Evolutionary conservation across 1,140 invertebrate species (phyloP).

Genomic region (Diorhabda sublineata): DNA sequence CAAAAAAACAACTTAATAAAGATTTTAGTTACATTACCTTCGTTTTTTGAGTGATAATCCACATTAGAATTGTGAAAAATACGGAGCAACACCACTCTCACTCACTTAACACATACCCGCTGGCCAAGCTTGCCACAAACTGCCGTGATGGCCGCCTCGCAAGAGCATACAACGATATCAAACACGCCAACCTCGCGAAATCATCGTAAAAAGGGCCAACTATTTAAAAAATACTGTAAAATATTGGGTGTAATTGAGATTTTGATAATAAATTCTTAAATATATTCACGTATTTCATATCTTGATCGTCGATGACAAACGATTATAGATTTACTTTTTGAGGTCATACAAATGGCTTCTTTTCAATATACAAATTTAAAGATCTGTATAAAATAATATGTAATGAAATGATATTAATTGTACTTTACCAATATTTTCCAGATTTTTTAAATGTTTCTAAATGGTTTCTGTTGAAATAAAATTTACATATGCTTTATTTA

Average conservation of each 20-base stretch:
- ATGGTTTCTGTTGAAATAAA: not conserved
- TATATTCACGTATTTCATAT: not conserved
- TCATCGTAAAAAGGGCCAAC: not conserved
- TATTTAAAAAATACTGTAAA: constrained; percentile 30
- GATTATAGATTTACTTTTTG: constrained; percentile 8
- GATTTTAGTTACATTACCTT: constrained; percentile 42
- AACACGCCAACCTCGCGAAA: not conserved
- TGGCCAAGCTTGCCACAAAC: constrained; percentile 45
- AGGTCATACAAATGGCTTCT: constrained; percentile 9
- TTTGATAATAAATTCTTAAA: constrained; percentile 2
- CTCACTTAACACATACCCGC: constrained; percentile 45
- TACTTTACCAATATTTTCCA: not conserved
- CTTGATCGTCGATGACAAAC: not conserved
- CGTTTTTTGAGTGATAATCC: constrained; percentile 42
- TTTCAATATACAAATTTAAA: too few species aligned
- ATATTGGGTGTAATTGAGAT: constrained; percentile 20
- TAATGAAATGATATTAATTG: not conserved
- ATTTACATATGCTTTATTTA: not conserved
- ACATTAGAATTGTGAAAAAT: constrained; percentile 45
- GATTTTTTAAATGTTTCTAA: not conserved
- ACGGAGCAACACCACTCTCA: constrained; percentile 47
- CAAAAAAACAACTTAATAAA: constrained; percentile 23
- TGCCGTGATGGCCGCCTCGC: constrained; percentile 45
- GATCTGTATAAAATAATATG: too few species aligned
- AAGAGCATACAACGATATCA: constrained; percentile 17